Evolutionary conservation across 2,797 vertebrate species (phyloP), one percentile per base, ranked within the genome.

Genomic region (Acomys russatus): DNA sequence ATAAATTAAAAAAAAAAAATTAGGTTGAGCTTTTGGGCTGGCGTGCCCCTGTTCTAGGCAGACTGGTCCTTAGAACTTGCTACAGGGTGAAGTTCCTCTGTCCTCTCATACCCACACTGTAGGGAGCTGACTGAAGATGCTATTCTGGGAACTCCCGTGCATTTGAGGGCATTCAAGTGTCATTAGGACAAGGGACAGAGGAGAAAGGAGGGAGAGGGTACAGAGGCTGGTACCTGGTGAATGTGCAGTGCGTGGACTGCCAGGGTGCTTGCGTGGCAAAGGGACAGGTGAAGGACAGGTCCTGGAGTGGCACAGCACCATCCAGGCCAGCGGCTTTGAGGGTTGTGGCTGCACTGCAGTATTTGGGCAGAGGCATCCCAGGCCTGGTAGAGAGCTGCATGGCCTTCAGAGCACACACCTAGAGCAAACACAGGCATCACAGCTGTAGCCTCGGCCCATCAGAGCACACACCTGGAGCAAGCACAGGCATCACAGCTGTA

Each of bases 141-240:
- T 28, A 6, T 23, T 93, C 25, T 73, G 38, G 73, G 82, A 88
- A 66, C 35, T 51, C 33, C 35, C n/a, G 68, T 35, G 18, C 83
- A 80, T 51, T 22, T 64, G 66, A 88, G 76, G 38, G 12, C 54
- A 63, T 51, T 51, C 28, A 28, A 6, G 8, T 78, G 49, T 38
- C 70, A 22, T 74, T 74, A 79, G 18, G 80, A 63, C 11, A n/a
- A 84, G 49, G 23, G 63, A 63, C 23, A 88, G 49, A 91, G 61
- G 66, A 76, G 28, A 28, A 51, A 38, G n/a, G 74, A 18, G 74
- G 51, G 66, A 4, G 22, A 33, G 64, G 9, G 6, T 15, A 51
- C 44, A 14, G 44, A 80, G 63, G 64, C 4, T 4, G 9, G 92
- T 99, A 99, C 98, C 98, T 98, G 80, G 71, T 51, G 18, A 74